Percentiles rank a stretch among this genome's conserved stretches.
phyloP scores from a whole-genome alignment of 1,140 invertebrate species.

The Lordiphosa stackelbergi region DNA sequence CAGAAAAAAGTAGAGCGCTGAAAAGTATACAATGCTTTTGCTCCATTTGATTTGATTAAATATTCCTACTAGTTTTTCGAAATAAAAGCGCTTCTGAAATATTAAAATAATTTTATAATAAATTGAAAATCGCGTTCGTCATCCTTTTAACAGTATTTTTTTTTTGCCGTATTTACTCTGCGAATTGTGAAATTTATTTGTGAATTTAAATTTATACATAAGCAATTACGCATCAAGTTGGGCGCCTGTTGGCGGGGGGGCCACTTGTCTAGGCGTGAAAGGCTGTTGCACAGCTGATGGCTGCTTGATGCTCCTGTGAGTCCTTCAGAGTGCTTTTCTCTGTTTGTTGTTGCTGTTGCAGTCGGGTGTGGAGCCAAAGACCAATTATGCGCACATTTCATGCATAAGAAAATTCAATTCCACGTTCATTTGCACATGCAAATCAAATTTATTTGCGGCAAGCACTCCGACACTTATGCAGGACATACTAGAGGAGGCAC shows the following conservation, averaged over 20 bases:
- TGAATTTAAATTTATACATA: constrained; percentile 44
- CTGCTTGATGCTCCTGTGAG: constrained; percentile 17
- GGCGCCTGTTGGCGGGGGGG: constrained; percentile 5
- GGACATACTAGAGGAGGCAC: constrained; percentile 22
- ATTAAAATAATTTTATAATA: too few species aligned
- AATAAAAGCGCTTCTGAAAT: too few species aligned
- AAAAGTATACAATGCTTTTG: too few species aligned
- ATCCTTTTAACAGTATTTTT: too few species aligned
- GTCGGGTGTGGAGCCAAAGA: constrained; percentile 24
- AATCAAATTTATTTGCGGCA: constrained; percentile 74
- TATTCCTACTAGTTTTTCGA: too few species aligned
- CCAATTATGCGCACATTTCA: constrained; percentile 73
- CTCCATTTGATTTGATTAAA: too few species aligned
- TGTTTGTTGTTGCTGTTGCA: constrained; percentile 9
- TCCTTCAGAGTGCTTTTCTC: constrained; percentile 27
- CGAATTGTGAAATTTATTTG: constrained; percentile 17
- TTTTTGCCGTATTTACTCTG: too few species aligned
- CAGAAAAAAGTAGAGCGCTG: too few species aligned
- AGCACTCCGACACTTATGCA: constrained; percentile 53
- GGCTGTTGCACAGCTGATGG: constrained; percentile 25
- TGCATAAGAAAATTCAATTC: constrained; percentile 76
- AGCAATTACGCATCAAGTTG: constrained; percentile 34
- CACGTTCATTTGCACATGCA: constrained; percentile 75
- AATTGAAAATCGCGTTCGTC: too few species aligned
- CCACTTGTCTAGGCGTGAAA: constrained; percentile 43